Base-by-base conservation (phyloP, 2,797 vertebrate species). In the Catostomus latipinnis region DNA sequence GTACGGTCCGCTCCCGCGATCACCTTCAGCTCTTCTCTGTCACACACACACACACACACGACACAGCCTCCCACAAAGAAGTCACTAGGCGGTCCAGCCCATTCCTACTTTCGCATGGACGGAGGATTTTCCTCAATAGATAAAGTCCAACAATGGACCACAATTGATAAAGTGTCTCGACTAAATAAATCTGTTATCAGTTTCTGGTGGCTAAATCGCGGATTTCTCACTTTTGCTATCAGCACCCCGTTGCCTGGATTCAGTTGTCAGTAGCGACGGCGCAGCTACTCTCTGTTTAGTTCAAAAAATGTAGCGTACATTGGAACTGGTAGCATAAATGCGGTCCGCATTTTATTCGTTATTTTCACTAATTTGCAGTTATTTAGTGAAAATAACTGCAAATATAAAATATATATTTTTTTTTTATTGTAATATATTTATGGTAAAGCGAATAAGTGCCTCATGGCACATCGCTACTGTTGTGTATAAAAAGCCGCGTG, bases 21-120 rank as follows among this genome's bases (percentile, higher is more conserved):
- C 89, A 90, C 92, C 91, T 91, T 83, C 79, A 84, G 83, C 77
- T 75, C 75, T n/a, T 60, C 57, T 54, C 76, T 82, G 70, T 85
- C 77, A 73, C 84, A 34, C 34, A 34, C 34, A 4, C 16, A 18
- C 16, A 18, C 87, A 83, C 82, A 84, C 84, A 79, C 84, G 86
- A 87, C 85, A 89, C 76, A 86, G 83, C 85, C 69, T 87, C 81
- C 85, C 87, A 74, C 72, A 80, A 87, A 86, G 34, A 83, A 85
- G 77, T 18, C 86, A 82, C 90, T 83, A 80, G 84, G 84, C 90
- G 91, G 91, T 91, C 92, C 93, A 91, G 50, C 85, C 92, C 91
- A 92, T 91, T 88, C 85, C 85, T 71, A 85, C 81, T 83, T 83
- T 88, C 65, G 14, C 60, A 43, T 52, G 54, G 48, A 57, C 58